These are phyloP conservation scores for Apeira syringaria DNA, from an alignment of 2,888 invertebrate species.

Conservation along the genomic window DNA sequence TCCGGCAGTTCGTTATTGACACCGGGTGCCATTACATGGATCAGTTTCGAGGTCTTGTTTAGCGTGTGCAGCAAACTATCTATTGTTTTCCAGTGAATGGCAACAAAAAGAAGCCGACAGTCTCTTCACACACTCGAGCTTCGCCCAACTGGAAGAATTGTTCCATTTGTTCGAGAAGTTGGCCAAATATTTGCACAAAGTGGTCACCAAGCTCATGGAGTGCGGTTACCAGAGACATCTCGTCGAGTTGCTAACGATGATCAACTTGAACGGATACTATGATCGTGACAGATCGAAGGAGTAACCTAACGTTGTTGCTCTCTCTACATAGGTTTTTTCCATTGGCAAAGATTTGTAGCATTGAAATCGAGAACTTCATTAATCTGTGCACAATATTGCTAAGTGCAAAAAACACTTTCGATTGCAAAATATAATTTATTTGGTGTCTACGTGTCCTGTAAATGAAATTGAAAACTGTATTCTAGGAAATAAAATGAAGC, in stretches of 20 bases:
- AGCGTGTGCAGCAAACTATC: not conserved
- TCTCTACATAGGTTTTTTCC: slow-evolving; percentile 29
- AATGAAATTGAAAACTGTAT: no score
- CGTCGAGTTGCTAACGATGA: slow-evolving; percentile 85
- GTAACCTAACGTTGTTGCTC: slow-evolving; percentile 45
- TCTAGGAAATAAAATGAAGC: no score
- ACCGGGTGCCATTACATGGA: no score
- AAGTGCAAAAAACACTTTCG: no score
- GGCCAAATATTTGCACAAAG: slow-evolving; percentile 85
- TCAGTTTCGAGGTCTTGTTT: no score
- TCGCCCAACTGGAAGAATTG: slow-evolving; percentile 79
- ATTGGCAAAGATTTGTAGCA: not conserved
- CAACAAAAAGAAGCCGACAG: slow-evolving; percentile 67
- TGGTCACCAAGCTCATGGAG: slow-evolving; percentile 84
- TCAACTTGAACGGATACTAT: slow-evolving; percentile 86
- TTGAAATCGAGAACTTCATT: no score
- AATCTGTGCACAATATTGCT: no score
- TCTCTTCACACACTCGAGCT: slow-evolving; percentile 83
- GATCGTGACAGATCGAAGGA: slow-evolving; percentile 59
- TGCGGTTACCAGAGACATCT: slow-evolving; percentile 87
- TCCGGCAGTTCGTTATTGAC: no score
- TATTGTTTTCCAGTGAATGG: slow-evolving; percentile 80
- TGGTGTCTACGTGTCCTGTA: no score
- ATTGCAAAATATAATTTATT: no score
- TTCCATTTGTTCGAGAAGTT: slow-evolving; percentile 85